Conservation (phyloP, 2,888 invertebrate species). For the Hypomecis atomaria region DNA sequence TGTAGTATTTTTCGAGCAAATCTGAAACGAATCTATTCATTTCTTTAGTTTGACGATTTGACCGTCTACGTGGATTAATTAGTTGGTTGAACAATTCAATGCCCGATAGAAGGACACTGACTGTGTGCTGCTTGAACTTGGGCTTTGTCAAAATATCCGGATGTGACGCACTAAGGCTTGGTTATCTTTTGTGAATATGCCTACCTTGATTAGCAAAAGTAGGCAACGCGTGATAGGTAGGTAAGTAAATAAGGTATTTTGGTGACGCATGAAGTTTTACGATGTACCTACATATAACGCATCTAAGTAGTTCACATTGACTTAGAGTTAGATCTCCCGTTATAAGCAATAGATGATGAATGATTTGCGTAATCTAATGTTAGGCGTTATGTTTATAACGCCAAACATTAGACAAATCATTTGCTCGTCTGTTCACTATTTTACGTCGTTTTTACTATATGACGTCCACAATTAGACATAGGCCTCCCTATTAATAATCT, state of each 20-base stretch:
- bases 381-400: too few species aligned
- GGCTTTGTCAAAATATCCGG: constrained; percentile 34
- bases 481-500: too few species aligned
- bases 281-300: too few species aligned
- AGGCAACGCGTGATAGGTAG: neutral
- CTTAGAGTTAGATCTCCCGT: too few species aligned
- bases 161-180: constrained; percentile 29
- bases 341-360: too few species aligned
- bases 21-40: neutral
- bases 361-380: too few species aligned
- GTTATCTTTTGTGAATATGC: constrained; percentile 27
- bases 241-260: neutral
- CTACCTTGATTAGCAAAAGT: neutral
- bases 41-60: neutral
- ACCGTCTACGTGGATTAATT: neutral
- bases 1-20: neutral
- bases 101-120: constrained; percentile 33
- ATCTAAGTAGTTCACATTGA: too few species aligned
- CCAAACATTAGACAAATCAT: too few species aligned
- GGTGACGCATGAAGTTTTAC: neutral
- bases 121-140: constrained; percentile 18
- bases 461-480: too few species aligned
- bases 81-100: constrained; percentile 4
- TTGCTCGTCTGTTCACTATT: too few species aligned
- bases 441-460: too few species aligned